These are phyloP conservation scores for Beroe forskalii DNA, from an alignment of 37 sponge, comb jelly and placozoan species.

Conservation along the genomic window DNA sequence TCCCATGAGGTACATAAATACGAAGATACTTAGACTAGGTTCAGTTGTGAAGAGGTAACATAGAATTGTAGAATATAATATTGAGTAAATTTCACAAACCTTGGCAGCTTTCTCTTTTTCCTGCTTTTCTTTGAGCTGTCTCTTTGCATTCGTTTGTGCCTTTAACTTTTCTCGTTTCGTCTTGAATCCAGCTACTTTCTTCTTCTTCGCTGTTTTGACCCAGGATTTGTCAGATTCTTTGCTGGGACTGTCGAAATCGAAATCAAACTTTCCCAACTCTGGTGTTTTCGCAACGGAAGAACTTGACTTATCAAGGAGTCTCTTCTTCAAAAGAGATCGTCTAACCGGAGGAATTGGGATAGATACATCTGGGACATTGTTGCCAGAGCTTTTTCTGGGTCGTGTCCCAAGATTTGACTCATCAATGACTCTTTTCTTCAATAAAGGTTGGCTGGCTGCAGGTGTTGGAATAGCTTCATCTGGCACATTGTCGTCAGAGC, in stretches of 20 bases:
- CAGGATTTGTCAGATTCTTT: constrained; percentile 40
- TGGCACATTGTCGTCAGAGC: not conserved
- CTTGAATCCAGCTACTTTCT: constrained; percentile 27
- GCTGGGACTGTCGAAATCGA: constrained; percentile 23
- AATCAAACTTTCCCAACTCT: constrained; percentile 1
- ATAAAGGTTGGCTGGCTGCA: not conserved
- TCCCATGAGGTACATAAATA: too few relatives aligned
- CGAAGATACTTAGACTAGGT: too few relatives aligned
- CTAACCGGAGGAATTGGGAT: not conserved
- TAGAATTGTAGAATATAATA: too few relatives aligned
- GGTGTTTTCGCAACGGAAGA: not conserved
- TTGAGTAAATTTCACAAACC: too few relatives aligned
- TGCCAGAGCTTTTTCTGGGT: not conserved
- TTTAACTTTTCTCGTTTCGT: not conserved
- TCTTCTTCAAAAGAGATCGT: constrained; percentile 46
- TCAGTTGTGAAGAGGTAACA: too few relatives aligned
- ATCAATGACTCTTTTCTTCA: constrained; percentile 11
- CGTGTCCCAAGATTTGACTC: not conserved
- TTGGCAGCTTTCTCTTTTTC: not conserved
- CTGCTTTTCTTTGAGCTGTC: not conserved
- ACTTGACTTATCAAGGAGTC: not conserved
- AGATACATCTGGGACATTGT: not conserved
- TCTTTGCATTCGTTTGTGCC: constrained; percentile 11
- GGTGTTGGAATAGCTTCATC: not conserved
- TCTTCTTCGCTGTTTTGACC: constrained; percentile 24